phyloP scores from a whole-genome alignment of 2,113 vertebrate species.

The Sylvietta virens region DNA sequence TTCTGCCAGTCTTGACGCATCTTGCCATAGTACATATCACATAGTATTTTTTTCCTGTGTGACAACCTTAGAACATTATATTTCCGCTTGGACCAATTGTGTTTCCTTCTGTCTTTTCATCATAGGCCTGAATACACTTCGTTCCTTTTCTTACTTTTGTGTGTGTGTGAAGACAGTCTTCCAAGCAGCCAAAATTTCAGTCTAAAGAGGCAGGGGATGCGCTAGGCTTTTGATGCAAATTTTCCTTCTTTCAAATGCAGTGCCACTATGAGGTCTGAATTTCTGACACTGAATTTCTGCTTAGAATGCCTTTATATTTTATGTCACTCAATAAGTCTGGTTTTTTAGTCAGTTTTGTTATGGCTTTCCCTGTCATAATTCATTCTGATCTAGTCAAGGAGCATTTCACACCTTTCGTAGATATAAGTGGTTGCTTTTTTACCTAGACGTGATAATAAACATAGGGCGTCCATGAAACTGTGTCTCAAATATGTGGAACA shows the following conservation, averaged over 20 bases:
- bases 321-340: fast-evolving
- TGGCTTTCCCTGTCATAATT: background rate
- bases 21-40: background rate
- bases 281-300: background rate
- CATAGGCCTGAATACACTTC: background rate
- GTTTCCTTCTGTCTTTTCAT: background rate
- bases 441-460: background rate
- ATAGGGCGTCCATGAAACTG: background rate
- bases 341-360: background rate
- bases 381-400: background rate
- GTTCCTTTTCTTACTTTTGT: background rate
- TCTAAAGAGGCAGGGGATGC: background rate
- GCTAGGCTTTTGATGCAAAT: background rate
- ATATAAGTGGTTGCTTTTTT: background rate
- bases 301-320: background rate
- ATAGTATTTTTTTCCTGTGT: background rate
- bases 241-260: background rate
- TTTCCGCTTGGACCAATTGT: background rate
- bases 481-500: background rate
- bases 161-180: background rate
- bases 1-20: background rate
- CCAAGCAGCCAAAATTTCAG: background rate
- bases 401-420: background rate
- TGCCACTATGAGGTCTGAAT: background rate
- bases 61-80: background rate